Percentiles rank a stretch among this genome's conserved stretches.
These are phyloP conservation scores for Synanthedon myopaeformis DNA, from an alignment of 2,888 invertebrate species.

Conservation along the genomic window DNA sequence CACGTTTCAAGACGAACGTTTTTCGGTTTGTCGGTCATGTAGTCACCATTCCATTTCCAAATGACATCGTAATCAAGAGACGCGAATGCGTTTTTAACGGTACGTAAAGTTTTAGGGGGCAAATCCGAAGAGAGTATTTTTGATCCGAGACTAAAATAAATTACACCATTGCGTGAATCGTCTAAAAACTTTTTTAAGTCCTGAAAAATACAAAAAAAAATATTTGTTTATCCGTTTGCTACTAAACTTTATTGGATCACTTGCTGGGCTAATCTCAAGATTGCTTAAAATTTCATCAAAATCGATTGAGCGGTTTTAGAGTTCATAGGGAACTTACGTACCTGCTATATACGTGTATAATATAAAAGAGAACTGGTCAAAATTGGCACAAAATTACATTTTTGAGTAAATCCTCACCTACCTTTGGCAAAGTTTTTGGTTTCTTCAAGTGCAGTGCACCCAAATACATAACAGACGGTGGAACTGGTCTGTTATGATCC, in stretches of 20 bases:
- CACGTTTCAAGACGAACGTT: conserved; percentile 29
- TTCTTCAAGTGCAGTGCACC: conserved; percentile 23
- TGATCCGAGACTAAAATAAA: conserved; percentile 35
- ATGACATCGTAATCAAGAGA: conserved; percentile 21
- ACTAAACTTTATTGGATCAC: too few species aligned
- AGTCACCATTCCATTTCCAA: conserved; percentile 24
- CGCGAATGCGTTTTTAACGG: conserved; percentile 14
- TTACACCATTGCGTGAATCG: conserved; percentile 7
- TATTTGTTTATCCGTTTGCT: too few species aligned
- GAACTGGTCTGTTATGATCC: conserved; percentile 17
- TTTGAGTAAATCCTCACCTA: conserved; percentile 4
- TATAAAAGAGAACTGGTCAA: too few species aligned
- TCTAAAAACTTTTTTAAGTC: conserved; percentile 4
- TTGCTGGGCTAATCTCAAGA: too few species aligned
- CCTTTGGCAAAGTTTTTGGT: conserved; percentile 23
- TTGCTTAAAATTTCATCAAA: too few species aligned
- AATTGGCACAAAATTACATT: too few species aligned
- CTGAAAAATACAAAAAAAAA: not conserved
- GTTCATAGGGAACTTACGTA: too few species aligned
- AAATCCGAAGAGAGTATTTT: conserved; percentile 18
- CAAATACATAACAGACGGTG: conserved; percentile 23
- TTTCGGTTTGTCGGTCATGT: conserved; percentile 13
- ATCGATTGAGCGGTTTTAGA: too few species aligned
- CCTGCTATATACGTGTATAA: too few species aligned
- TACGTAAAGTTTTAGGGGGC: conserved; percentile 11